Evolutionary conservation across 1,140 invertebrate genomes (phyloP).

Genomic region (Luehdorfia chinensis): DNA sequence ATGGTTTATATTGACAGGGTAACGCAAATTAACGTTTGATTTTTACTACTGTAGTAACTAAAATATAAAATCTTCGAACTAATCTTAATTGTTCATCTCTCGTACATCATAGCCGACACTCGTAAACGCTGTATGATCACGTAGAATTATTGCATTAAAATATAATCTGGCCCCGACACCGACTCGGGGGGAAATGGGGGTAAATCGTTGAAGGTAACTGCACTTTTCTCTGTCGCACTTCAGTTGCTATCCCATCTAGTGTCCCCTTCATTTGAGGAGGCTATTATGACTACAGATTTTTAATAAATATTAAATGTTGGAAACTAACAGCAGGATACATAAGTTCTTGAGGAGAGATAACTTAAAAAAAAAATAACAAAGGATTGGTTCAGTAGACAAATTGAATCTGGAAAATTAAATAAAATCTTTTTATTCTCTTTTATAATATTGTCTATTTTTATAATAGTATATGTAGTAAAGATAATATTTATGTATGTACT

Average conservation of each 20-base stretch:
- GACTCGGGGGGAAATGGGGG: constrained; percentile 13
- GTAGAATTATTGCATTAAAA: constrained; percentile 59
- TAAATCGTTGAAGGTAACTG: constrained; percentile 3
- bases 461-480: too few species aligned
- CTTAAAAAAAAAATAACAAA: not conserved
- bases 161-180: constrained; percentile 36
- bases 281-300: constrained; percentile 16
- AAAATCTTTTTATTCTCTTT: too few species aligned
- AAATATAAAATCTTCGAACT: constrained; percentile 1
- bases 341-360: constrained; percentile 1
- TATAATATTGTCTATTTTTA: too few species aligned
- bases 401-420: too few species aligned
- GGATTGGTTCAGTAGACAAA: too few species aligned
- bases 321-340: constrained; percentile 11
- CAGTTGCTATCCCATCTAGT: not conserved
- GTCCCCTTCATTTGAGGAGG: not conserved
- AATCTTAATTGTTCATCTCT: constrained; percentile 4
- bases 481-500: too few species aligned
- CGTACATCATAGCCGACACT: constrained; percentile 23
- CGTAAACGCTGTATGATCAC: constrained; percentile 60
- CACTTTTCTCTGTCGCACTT: constrained; percentile 6
- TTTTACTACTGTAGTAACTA: too few species aligned
- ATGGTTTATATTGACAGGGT: too few species aligned
- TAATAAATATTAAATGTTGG: constrained; percentile 17
- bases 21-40: too few species aligned